A percentile compares a stretch with the other conserved stretches of the same genome.
phyloP scores from a whole-genome alignment of 2,888 invertebrate species.

The Eumerus sabulonum region DNA sequence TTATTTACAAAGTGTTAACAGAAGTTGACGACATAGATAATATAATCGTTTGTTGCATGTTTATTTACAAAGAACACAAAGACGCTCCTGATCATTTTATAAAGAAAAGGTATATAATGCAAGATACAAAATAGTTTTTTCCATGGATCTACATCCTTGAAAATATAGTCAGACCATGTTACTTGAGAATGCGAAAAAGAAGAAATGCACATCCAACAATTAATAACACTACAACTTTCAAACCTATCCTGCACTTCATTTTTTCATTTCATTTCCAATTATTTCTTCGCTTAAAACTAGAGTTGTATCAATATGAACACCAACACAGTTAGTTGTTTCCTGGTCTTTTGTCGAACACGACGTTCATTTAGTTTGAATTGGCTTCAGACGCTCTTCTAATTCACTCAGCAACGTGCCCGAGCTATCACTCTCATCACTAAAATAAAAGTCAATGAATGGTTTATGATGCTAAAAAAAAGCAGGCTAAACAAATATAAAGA shows the following conservation, averaged over 20 bases:
- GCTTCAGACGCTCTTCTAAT: constrained; percentile 77
- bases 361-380: constrained; percentile 75
- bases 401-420: constrained; percentile 76
- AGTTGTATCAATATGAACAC: constrained; percentile 74
- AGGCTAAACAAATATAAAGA: background rate
- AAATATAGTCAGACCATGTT: no score
- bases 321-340: constrained; percentile 68
- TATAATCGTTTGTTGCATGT: no score
- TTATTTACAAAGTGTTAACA: no score
- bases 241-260: constrained; percentile 78
- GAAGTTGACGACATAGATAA: no score
- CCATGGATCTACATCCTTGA: no score
- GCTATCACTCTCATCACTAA: constrained; percentile 69
- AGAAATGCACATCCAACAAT: no score
- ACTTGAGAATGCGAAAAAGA: no score
- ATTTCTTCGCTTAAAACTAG: constrained; percentile 76
- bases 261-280: constrained; percentile 77
- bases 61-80: no score
- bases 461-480: no score
- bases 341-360: constrained; percentile 68
- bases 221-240: constrained; percentile 14
- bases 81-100: no score
- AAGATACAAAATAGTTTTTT: no score
- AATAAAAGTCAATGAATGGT: background rate
- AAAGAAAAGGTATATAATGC: no score